Evolutionary conservation across 2,888 invertebrate genomes (phyloP).

Genomic region (Yponomeuta cagnagella): DNA sequence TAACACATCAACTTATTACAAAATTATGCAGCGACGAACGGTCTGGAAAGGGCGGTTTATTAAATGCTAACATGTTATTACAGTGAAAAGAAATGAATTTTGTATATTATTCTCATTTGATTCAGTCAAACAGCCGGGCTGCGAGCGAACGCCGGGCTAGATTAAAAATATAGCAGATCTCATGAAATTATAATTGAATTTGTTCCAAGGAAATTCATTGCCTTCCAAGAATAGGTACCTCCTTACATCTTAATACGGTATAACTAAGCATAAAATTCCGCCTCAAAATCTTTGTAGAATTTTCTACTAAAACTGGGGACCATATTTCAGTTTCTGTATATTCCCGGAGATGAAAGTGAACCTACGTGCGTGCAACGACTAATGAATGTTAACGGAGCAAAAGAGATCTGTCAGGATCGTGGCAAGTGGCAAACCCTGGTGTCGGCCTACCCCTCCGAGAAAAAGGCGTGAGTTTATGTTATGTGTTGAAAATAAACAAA

Average conservation of each 20-base stretch:
- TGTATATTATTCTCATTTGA: slow-evolving; percentile 14
- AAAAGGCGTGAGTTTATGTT: no score
- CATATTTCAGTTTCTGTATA: no score
- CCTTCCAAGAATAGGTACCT: slow-evolving; percentile 28
- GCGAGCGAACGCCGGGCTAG: slow-evolving; percentile 28
- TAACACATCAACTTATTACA: neutral
- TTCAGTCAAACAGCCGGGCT: slow-evolving; percentile 14
- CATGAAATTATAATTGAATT: slow-evolving; percentile 73
- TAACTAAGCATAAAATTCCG: no score
- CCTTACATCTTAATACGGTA: slow-evolving; percentile 25
- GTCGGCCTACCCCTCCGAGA: no score
- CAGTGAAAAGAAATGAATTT: slow-evolving; percentile 5
- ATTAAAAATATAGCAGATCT: slow-evolving; percentile 58
- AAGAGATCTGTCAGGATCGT: no score
- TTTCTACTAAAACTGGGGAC: no score
- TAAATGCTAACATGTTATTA: slow-evolving; percentile 3
- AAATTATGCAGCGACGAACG: neutral
- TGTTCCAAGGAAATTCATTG: slow-evolving; percentile 40
- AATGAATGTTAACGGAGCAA: no score
- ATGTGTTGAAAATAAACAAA: no score
- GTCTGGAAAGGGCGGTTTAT: neutral
- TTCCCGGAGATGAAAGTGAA: no score
- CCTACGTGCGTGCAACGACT: no score
- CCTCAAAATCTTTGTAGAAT: no score
- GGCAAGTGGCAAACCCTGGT: no score